Percentiles rank a stretch among this genome's conserved stretches.
These are phyloP conservation scores for Nysson spinosus DNA, from an alignment of 2,888 invertebrate genomes.

Conservation along the genomic window DNA sequence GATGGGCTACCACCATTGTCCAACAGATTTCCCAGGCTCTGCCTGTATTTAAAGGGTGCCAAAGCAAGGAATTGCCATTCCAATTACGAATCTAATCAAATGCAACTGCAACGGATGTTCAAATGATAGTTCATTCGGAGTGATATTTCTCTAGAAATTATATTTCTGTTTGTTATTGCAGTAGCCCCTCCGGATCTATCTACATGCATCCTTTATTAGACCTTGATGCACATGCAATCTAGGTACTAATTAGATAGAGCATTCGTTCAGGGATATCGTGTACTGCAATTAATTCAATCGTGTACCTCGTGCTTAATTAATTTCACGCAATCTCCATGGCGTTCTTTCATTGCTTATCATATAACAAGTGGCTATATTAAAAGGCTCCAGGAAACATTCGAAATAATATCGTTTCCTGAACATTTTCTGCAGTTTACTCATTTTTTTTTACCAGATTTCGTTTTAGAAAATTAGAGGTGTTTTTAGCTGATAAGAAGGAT, in stretches of 20 bases:
- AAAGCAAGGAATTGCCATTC: neutral
- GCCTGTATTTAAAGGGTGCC: slow-evolving; percentile 15
- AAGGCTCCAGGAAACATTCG: too few species aligned
- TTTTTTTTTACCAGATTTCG: neutral
- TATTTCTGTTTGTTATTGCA: too few species aligned
- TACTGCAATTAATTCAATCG: neutral
- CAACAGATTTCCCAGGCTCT: slow-evolving; percentile 28
- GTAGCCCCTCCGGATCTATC: too few species aligned
- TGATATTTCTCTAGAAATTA: too few species aligned
- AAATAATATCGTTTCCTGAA: too few species aligned
- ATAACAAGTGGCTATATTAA: too few species aligned
- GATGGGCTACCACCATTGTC: slow-evolving; percentile 35
- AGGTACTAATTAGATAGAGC: neutral
- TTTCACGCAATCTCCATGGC: neutral
- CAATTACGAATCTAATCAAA: slow-evolving; percentile 32
- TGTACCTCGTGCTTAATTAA: neutral
- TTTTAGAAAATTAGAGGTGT: too few species aligned
- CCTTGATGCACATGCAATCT: neutral
- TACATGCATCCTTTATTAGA: neutral
- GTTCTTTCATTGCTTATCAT: neutral
- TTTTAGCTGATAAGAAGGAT: neutral
- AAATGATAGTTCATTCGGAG: too few species aligned
- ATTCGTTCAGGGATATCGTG: neutral
- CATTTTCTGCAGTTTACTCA: neutral
- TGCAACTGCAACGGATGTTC: too few species aligned